These are phyloP conservation scores for Melanotaenia parkinsoni DNA, from an alignment of 2,797 vertebrate genomes.

Conservation along the genomic window DNA sequence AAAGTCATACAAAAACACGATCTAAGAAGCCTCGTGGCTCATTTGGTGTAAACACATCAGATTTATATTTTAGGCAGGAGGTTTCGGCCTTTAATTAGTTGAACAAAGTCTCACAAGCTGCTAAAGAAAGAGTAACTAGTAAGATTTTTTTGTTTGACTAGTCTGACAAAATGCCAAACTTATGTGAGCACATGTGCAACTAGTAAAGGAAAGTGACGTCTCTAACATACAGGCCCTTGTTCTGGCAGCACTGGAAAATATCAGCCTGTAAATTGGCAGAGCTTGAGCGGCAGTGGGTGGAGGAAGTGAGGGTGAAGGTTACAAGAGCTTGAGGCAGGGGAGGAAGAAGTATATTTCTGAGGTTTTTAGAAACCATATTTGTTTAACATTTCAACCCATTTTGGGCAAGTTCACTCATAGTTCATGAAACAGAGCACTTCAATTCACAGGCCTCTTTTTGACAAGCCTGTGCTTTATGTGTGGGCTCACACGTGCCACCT, in stretches of 20 bases:
- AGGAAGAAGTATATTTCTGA: constrained; percentile 68
- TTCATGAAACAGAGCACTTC: constrained; percentile 75
- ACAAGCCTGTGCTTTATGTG: constrained; percentile 60
- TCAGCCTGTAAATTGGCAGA: constrained; percentile 71
- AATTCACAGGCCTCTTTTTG: constrained; percentile 61
- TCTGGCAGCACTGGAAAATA: constrained; percentile 68
- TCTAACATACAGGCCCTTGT: constrained; percentile 55
- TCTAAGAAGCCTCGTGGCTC: too few relatives aligned
- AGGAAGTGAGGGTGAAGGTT: constrained; percentile 17
- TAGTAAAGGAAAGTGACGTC: too few relatives aligned
- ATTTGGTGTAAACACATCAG: too few relatives aligned
- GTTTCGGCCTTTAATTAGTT: too few relatives aligned
- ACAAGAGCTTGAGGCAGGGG: constrained; percentile 13
- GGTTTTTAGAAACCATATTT: constrained; percentile 72
- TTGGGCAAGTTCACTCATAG: constrained; percentile 77
- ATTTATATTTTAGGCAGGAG: too few relatives aligned
- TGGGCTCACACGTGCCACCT: too few relatives aligned
- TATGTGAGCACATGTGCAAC: too few relatives aligned
- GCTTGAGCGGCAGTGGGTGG: constrained; percentile 69
- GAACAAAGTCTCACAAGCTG: too few relatives aligned
- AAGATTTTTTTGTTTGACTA: too few relatives aligned
- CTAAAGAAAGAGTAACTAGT: too few relatives aligned
- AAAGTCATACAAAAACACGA: too few relatives aligned
- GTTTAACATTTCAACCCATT: constrained; percentile 73
- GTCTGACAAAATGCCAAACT: too few relatives aligned